Evolutionary conservation across 2,113 vertebrate genomes (phyloP), one percentile per base, ranked within the genome.

Genomic region (Chionodraco myersi): DNA sequence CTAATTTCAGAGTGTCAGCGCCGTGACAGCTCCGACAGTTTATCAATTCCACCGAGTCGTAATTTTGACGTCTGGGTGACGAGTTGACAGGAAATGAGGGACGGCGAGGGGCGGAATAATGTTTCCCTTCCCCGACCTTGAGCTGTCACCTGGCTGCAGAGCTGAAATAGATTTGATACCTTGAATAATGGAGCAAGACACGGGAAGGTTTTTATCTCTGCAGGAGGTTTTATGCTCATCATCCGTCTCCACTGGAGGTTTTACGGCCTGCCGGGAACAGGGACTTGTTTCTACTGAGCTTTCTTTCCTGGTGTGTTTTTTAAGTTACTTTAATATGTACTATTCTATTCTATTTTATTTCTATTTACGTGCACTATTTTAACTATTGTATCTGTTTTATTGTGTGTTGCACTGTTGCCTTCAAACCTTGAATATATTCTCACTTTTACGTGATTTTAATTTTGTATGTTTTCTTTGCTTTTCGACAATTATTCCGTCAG

Each of bases 131-230:
- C 14, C n/a, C 36, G 36, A 41, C 36, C 36, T 41, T 0, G 4
- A 63, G 70, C 63, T 34, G 5, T 75, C 66, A 52, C 61, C 73
- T 65, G 69, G 10, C 44, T 21, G 59, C 63, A 13, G 21, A 44
- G 60, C 49, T 0, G 51, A 76, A 77, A 72, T 9, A 73, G 67
- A 58, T 26, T 51, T 23, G 72, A 36, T 36, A 72, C 63, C 72
- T 70, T 82, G 81, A 84, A 81, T 83, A 68, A 83, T 75, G 70
- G 76, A 78, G 58, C 58, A 41, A 48, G 63, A 62, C 78, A 41
- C 1, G 13, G 67, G 76, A 67, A 51, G 70, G 61, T 57, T 74
- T 77, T 65, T 3, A 64, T 3, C 77, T 62, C 73, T 49, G 75
- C 48, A 36, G 75, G 61, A 78, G 49, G 5, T 73, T 70, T 52